Percentiles rank a stretch among this genome's conserved stretches.
These are phyloP conservation scores for Sycophila texana DNA, from an alignment of 2,888 invertebrate genomes.

Conservation along the genomic window DNA sequence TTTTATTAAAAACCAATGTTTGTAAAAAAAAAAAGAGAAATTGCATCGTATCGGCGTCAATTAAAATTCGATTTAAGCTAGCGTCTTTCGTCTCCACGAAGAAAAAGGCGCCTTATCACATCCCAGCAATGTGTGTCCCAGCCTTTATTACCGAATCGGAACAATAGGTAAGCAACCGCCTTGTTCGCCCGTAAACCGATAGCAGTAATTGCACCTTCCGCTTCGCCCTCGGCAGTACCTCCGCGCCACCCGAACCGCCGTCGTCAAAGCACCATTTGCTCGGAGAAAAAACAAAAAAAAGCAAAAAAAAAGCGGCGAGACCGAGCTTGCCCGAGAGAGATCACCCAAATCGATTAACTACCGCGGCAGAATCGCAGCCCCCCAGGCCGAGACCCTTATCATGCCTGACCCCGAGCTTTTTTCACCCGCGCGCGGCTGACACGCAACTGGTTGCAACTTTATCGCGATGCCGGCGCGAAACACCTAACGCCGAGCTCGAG, in stretches of 20 bases:
- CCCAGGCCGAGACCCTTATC: slow-evolving; percentile 1
- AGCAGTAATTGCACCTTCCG: slow-evolving; percentile 24
- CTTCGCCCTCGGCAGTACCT: neutral
- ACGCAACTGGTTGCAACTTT: slow-evolving; percentile 61
- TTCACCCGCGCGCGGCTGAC: slow-evolving; percentile 55
- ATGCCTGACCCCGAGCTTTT: slow-evolving; percentile 28
- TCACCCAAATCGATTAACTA: slow-evolving; percentile 60
- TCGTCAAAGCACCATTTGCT: neutral
- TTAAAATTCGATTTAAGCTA: no score
- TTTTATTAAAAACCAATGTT: no score
- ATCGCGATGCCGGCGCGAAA: slow-evolving; percentile 25
- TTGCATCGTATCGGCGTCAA: no score
- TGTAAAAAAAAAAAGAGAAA: no score
- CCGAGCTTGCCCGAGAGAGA: slow-evolving; percentile 43
- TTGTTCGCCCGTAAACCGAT: neutral
- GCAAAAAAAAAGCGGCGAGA: slow-evolving; percentile 1
- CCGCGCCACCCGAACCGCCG: neutral
- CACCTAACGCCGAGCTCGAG: neutral
- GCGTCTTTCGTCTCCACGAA: no score
- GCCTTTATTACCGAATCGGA: slow-evolving; percentile 15
- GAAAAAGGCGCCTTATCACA: neutral
- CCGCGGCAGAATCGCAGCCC: neutral
- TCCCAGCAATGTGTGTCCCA: neutral
- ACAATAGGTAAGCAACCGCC: neutral
- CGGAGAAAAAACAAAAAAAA: neutral